Base-by-base conservation (phyloP, 2,113 vertebrate genomes). In the Mesembrinibis cayennensis region DNA sequence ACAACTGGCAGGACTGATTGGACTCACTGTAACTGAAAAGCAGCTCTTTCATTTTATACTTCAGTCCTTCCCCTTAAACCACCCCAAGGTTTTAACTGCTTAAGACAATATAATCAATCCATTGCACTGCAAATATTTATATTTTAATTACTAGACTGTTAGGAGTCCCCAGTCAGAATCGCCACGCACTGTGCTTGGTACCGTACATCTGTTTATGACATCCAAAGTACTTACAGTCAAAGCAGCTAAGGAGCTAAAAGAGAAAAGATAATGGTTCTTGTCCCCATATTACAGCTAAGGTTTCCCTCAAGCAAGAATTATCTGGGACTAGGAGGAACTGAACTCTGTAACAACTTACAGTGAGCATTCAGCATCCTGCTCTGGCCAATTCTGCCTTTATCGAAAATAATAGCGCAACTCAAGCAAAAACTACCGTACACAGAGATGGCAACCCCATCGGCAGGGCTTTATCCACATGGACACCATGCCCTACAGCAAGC, bases 341-440 rank as follows among this genome's bases (percentile, higher is more conserved):
- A 90, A 45, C 42, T 11, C n/a, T 5, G 40, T 4, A 53, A n/a
- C 25, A 22, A 3, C 38, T 49, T 38, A 2, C 26, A 38, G 0
- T 0, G 2, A 61, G 59, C n/a, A 9, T 3, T 23, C 67, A 13
- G 40, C 21, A 27, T 36, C 77, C 81, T 34, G 65, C 81, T 55
- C 52, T 6, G 72, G 38, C 29, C 61, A 2, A 26, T 58, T 36
- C 56, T 82, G 56, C 47, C 22, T 50, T 12, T 21, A 21, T 47
- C 56, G 10, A 16, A 38, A 56, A 36, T 45, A 67, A 45, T 2
- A 8, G 38, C 6, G 10, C 12, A 25, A 6, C 22, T 55, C 25
- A 44, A 78, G 11, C 50, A 25, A 15, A 44, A 32, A 3, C 20
- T 15, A 21, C 12, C 0, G 0, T 0, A 13, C 7, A 20, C 2